Evolutionary conservation across 2,888 invertebrate species (phyloP), one percentile per base, ranked within the genome.

Genomic region (Patella ulyssiponensis): DNA sequence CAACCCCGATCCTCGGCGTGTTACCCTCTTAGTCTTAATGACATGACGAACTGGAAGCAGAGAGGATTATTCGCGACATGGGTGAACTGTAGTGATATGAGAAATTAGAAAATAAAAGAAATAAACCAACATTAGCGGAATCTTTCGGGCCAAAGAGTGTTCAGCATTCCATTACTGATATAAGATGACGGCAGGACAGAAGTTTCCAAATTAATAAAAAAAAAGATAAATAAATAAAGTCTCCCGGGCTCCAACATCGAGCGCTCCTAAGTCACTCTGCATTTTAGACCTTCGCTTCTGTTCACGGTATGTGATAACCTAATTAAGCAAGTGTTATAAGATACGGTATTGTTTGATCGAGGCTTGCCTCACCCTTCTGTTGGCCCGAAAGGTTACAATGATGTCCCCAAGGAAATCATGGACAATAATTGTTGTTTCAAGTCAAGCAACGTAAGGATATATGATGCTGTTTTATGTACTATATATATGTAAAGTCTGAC

Each of bases 131-230:
- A 79, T 54, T 58, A 82, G 81, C 77, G 82, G 82, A 85, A 81
- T 84, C 79, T 86, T 84, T 81, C 86, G 83, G 87, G 88, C 87
- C 88, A 88, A 88, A 87, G 88, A 88, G 87, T 86, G 83, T 82
- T 82, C 77, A 87, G 83, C 88, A 88, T 88, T 88, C 88, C 88
- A 87, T 84, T 82, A 73, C 73, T 77, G 71, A 64, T 53, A 69
- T 69, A 72, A 74, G 74, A 75, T 75, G 70, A 54, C 56, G 69
- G 53, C 53, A 72, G 74, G 71, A 77, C 75, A 73, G 75, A 77
- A 77, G 77, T 75, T 77, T 70, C 64, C 20, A 64, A 64, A 64
- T 64, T 64, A 15, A 20, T 11, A 44, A 33, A 3, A 33, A 33
- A 58, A 64, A 33, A 44, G 2, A 64, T 58, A 64, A 64, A 64